A percentile compares a stretch with the other conserved stretches of the same genome.
phyloP scores from a whole-genome alignment of 2,797 vertebrate genomes.

The Myoxocephalus aenaeus region DNA sequence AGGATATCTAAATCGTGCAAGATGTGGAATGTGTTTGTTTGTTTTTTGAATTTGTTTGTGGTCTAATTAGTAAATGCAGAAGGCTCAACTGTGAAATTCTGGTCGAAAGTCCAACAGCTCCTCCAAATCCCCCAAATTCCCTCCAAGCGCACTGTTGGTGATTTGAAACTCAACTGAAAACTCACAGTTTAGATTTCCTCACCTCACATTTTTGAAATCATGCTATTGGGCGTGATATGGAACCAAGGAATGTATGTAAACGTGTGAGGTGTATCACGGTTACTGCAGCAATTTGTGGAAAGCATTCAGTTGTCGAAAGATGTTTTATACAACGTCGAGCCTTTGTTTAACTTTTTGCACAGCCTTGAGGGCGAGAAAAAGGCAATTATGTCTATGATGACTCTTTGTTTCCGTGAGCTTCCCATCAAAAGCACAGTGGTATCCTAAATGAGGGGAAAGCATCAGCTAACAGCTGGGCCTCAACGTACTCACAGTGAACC shows the following conservation, averaged over 20 bases:
- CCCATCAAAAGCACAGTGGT: slow-evolving; percentile 63
- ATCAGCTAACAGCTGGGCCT: slow-evolving; percentile 75
- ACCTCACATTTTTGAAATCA: slow-evolving; percentile 3
- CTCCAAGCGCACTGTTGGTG: slow-evolving; percentile 13
- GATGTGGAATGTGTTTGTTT: slow-evolving; percentile 71
- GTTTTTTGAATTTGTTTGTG: slow-evolving; percentile 67
- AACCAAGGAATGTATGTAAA: slow-evolving; percentile 1
- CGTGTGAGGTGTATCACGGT: slow-evolving; percentile 15
- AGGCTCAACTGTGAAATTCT: slow-evolving; percentile 34
- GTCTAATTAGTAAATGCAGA: slow-evolving; percentile 65
- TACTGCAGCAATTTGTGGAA: slow-evolving; percentile 18
- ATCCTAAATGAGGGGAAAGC: slow-evolving; percentile 65
- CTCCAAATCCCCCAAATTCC: slow-evolving; percentile 28
- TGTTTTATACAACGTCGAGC: slow-evolving; percentile 18
- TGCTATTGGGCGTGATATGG: slow-evolving; percentile 3
- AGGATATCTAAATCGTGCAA: slow-evolving; percentile 56
- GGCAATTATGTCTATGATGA: slow-evolving; percentile 59
- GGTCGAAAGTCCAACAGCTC: slow-evolving; percentile 4
- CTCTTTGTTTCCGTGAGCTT: slow-evolving; percentile 62
- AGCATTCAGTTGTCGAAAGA: slow-evolving; percentile 32
- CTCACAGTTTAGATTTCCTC: not conserved
- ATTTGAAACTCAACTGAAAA: slow-evolving; percentile 21
- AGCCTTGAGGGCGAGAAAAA: slow-evolving; percentile 44
- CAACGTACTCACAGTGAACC: slow-evolving; percentile 69
- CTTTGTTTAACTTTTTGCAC: slow-evolving; percentile 39